Evolutionary conservation across 2,113 vertebrate species (phyloP).

Genomic region (Hippocampus abdominalis): DNA sequence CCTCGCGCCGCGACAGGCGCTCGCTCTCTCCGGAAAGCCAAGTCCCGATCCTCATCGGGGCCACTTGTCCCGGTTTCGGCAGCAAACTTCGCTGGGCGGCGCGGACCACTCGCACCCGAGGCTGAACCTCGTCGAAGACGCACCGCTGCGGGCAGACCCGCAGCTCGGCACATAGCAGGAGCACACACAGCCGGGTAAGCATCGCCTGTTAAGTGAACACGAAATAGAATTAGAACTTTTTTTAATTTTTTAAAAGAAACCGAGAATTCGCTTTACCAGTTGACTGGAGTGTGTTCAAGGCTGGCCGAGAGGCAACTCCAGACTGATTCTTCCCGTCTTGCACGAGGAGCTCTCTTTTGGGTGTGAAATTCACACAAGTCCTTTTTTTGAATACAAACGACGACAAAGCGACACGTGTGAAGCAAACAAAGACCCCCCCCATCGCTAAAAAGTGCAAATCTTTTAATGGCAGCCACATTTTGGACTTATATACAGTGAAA

Average conservation of each 20-base stretch:
- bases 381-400: constrained; percentile 49
- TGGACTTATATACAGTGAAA: constrained; percentile 74
- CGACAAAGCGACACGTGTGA: constrained; percentile 34
- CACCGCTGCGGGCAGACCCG: constrained; percentile 51
- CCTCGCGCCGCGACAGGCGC: constrained; percentile 48
- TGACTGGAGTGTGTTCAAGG: not conserved
- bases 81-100: not conserved
- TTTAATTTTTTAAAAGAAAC: not conserved
- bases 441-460: constrained; percentile 74
- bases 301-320: not conserved
- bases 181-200: constrained; percentile 24
- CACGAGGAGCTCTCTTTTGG: not conserved
- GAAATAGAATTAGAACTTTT: not conserved
- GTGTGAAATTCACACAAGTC: constrained; percentile 2
- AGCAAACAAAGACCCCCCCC: not conserved
- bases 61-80: not conserved
- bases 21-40: constrained; percentile 59
- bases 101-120: constrained; percentile 47
- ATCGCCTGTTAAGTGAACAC: constrained; percentile 6
- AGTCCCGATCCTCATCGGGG: constrained; percentile 63
- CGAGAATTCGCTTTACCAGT: no score
- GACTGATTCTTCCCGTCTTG: not conserved
- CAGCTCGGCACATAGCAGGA: constrained; percentile 26
- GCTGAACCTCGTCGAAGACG: constrained; percentile 70
- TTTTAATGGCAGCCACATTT: constrained; percentile 75